Conservation (phyloP, 2,888 invertebrate species). For the Eupithecia dodoneata region DNA sequence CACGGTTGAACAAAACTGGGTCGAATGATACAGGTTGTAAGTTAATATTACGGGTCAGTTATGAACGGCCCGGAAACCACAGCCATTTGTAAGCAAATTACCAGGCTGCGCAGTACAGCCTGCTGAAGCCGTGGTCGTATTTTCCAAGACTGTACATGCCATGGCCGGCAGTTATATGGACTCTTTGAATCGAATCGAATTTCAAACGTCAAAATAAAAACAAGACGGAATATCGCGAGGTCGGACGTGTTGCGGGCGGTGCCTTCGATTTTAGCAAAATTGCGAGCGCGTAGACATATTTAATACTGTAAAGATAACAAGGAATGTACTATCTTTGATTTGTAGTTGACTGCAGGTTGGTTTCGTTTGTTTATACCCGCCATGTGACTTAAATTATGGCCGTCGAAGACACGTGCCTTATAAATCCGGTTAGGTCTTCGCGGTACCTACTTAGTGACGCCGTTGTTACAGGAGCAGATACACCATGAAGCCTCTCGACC, state of each 20-base stretch:
- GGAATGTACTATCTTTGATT: constrained; percentile 21
- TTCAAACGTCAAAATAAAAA: constrained; percentile 51
- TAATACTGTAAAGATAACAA: constrained; percentile 4
- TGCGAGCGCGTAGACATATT: constrained; percentile 8
- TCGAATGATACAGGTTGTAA: too few relatives aligned
- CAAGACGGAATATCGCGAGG: constrained; percentile 38
- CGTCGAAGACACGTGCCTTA: constrained; percentile 50
- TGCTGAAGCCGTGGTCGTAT: too few relatives aligned
- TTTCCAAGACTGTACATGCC: too few relatives aligned
- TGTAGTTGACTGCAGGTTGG: constrained; percentile 51
- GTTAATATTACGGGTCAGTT: too few relatives aligned
- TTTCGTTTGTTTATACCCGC: constrained; percentile 36
- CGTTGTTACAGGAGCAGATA: constrained; percentile 33
- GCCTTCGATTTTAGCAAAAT: constrained; percentile 17
- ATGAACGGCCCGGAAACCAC: too few relatives aligned
- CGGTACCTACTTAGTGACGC: constrained; percentile 13
- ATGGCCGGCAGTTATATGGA: too few relatives aligned
- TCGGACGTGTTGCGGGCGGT: constrained; percentile 33
- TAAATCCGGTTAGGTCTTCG: constrained; percentile 40
- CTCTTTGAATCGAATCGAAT: constrained; percentile 1
- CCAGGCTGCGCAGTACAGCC: too few relatives aligned
- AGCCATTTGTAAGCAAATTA: too few relatives aligned
- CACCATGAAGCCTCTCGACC: constrained; percentile 66
- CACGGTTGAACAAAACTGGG: too few relatives aligned
- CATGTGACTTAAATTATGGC: constrained; percentile 56